These are phyloP conservation scores for Ornithorhynchus anatinus DNA, from an alignment of 2,113 vertebrate species.

Conservation along the genomic window DNA sequence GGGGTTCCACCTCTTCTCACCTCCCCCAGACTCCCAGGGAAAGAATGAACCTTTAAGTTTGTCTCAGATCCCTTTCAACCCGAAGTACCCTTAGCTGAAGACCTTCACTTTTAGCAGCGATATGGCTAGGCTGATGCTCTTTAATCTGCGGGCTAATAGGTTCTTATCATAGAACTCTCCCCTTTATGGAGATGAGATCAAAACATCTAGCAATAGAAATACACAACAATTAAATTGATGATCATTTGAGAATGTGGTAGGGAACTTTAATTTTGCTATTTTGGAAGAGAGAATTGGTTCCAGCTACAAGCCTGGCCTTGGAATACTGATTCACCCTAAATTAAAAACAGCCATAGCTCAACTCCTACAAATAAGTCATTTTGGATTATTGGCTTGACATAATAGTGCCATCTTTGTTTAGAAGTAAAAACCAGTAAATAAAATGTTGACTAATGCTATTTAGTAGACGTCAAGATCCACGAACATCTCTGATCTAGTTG, in stretches of 20 bases:
- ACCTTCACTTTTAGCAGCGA: too few relatives aligned
- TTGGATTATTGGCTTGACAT: background rate
- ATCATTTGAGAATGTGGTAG: background rate
- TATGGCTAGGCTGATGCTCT: background rate
- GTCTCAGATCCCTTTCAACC: too few relatives aligned
- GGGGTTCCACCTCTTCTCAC: too few relatives aligned
- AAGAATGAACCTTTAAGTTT: too few relatives aligned
- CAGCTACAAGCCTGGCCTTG: background rate
- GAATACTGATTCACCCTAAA: conserved; percentile 17
- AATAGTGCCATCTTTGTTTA: background rate
- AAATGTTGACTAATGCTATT: too few relatives aligned
- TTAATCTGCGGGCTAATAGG: background rate
- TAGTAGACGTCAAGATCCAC: too few relatives aligned
- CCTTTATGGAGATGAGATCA: background rate
- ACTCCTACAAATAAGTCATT: background rate
- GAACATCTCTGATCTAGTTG: too few relatives aligned
- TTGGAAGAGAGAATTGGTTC: conserved; percentile 2
- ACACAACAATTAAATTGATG: background rate
- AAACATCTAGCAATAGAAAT: background rate
- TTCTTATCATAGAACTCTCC: background rate
- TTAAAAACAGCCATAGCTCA: background rate
- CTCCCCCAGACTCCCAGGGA: too few relatives aligned
- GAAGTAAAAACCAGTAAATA: too few relatives aligned
- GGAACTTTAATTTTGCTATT: background rate
- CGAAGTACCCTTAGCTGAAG: too few relatives aligned